Conservation (phyloP, 1,140 invertebrate genomes). For the Adelges cooleyi region DNA sequence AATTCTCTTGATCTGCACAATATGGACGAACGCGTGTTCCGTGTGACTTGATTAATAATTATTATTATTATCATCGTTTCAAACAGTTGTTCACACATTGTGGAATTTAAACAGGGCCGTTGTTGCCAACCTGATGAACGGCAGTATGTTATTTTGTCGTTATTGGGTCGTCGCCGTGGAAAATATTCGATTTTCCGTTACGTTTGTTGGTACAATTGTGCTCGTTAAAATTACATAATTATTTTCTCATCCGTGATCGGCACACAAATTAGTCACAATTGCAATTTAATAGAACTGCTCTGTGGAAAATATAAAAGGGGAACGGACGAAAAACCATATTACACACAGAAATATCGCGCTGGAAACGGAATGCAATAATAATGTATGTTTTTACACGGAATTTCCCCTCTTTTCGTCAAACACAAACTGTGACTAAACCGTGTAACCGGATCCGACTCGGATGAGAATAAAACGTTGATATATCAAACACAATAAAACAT, state of each 20-base stretch:
- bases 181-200: background rate
- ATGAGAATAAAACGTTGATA: slow-evolving; percentile 1
- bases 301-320: background rate
- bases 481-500: slow-evolving; percentile 1
- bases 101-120: no score
- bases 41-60: no score
- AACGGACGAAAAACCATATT: background rate
- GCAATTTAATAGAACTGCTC: background rate
- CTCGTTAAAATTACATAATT: background rate
- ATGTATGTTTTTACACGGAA: background rate
- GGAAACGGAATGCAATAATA: background rate
- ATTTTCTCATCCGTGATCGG: background rate
- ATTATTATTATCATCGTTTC: no score
- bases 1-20: no score
- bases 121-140: no score
- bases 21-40: no score
- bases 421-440: slow-evolving; percentile 21
- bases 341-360: background rate
- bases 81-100: no score
- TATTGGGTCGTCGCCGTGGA: background rate
- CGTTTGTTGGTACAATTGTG: background rate
- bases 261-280: slow-evolving; percentile 7
- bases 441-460: slow-evolving; percentile 14
- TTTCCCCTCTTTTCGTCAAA: background rate
- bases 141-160: no score